These are phyloP conservation scores for Columba janthina DNA, from an alignment of 2,113 vertebrate species.

Conservation along the genomic window DNA sequence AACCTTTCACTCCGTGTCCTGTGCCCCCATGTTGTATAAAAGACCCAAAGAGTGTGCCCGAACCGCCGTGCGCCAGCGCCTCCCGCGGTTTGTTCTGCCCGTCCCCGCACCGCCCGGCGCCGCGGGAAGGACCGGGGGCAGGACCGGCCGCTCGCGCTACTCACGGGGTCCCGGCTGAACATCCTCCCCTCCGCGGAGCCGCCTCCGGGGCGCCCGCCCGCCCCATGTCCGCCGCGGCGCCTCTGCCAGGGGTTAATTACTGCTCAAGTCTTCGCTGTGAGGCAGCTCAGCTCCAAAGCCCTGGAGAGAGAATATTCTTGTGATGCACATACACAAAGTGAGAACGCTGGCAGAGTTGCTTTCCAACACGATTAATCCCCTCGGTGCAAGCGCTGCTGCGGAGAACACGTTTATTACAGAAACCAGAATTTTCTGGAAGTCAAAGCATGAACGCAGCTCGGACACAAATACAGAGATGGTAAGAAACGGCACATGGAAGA, in stretches of 20 bases:
- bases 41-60: background rate
- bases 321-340: conserved; percentile 46
- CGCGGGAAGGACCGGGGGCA: background rate
- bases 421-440: background rate
- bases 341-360: background rate
- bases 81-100: background rate
- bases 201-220: background rate
- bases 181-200: conserved; percentile 14
- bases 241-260: conserved; percentile 38
- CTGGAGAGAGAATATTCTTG: conserved; percentile 50
- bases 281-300: conserved; percentile 54
- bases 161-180: conserved; percentile 52
- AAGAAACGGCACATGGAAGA: background rate
- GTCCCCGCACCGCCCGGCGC: background rate
- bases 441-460: background rate
- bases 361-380: conserved; percentile 14
- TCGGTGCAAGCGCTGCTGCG: background rate
- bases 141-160: background rate
- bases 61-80: background rate
- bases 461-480: background rate
- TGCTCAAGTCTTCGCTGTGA: conserved; percentile 43
- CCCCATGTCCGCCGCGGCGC: conserved; percentile 53
- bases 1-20: background rate
- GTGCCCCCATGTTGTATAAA: accelerated
- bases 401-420: background rate